phyloP scores from a whole-genome alignment of 2,113 vertebrate genomes.

The Calidris pugnax region DNA sequence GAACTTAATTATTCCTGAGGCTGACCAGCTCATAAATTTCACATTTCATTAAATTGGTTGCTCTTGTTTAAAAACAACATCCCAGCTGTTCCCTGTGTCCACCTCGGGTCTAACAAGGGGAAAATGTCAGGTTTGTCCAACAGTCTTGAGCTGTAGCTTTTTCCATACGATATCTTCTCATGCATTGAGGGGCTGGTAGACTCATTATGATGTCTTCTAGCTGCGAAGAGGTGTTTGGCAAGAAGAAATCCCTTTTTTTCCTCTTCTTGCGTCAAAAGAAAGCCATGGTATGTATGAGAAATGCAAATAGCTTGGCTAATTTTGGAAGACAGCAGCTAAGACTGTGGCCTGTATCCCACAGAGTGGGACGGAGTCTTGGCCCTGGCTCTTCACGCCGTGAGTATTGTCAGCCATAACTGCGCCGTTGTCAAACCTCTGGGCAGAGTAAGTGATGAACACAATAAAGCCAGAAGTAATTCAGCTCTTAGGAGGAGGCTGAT shows the following conservation, averaged over 20 bases:
- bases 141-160: neutral
- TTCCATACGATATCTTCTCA: neutral
- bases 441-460: neutral
- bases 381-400: neutral
- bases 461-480: neutral
- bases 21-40: conserved; percentile 8
- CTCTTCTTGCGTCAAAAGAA: neutral
- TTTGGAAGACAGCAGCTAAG: neutral
- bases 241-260: neutral
- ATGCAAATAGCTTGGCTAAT: neutral
- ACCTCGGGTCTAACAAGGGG: neutral
- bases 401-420: neutral
- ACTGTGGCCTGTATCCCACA: neutral
- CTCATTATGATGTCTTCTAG: neutral
- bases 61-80: neutral
- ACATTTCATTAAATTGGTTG: neutral
- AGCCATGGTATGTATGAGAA: neutral
- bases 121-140: neutral
- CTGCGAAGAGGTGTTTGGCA: neutral
- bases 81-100: neutral
- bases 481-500: neutral
- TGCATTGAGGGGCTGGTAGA: neutral
- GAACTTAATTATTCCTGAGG: neutral
- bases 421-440: neutral
- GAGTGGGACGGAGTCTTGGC: neutral